Evolutionary conservation across 1,140 invertebrate species (phyloP), one percentile per base, ranked within the genome.

Genomic region (Geopemphigus sp.): DNA sequence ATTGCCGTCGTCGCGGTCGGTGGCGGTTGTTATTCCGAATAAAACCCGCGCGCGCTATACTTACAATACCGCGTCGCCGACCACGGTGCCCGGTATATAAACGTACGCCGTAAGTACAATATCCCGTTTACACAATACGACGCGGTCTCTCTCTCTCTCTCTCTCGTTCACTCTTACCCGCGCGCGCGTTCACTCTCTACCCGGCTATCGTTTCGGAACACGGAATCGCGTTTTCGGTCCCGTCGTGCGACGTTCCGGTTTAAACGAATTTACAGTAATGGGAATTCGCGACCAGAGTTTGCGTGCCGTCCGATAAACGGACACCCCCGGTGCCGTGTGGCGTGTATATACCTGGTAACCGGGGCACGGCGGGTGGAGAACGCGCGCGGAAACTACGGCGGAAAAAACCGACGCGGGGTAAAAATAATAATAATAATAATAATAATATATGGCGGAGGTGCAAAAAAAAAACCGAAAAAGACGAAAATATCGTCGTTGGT

Each of bases 231-330:
- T 57, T 56, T 74, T 59, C 5, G 47, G 5, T 15, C 32, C 63
- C 63, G 32, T 8, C 63, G 29, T 19, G 63, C 45, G 32, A 66
- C 63, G 63, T 66, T 66, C 45, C 32, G 29, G 19, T 19, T n/a
- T 39, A 45, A 45, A 32, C 45, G 29, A 66, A 57, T n/a, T 53
- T 32, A 57, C 12, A 19, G 39, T 64, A 68, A 68, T 68, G 64
- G 64, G 5, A 47, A 50, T 50, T 72, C 26, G 68, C 68, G 47
- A 14, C 22, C 26, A 72, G 47, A 72, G 68, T 54, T 72, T 47
- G 68, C 68, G 68, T 72, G 68, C 68, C 24, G 68, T 72, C 47
- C 68, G 68, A 50, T 68, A 45, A 68, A 68, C 14, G 39, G 22
- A 15, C 8, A 26, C 64, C 32, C n/a, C 10, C 32, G 32, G 63